Evolutionary conservation across 1,140 invertebrate genomes (phyloP).

Genomic region (Anastatus disparis): DNA sequence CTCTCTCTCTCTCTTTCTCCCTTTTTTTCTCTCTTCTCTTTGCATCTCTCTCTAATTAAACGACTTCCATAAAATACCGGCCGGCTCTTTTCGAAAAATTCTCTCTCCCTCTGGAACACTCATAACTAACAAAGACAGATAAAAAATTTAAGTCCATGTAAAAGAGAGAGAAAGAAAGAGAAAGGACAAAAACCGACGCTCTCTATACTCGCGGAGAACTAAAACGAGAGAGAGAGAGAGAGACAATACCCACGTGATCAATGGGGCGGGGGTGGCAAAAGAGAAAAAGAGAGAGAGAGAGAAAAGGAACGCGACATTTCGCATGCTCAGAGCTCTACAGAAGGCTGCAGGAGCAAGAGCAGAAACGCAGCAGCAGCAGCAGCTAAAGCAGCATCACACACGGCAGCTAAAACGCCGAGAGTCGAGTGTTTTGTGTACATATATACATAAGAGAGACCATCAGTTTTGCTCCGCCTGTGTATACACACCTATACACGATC

Average conservation of each 20-base stretch:
- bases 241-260: conserved; percentile 57
- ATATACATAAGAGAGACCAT: not conserved
- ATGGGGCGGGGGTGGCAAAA: conserved; percentile 59
- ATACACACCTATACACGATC: too few relatives aligned
- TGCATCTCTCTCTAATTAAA: conserved; percentile 46
- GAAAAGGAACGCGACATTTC: conserved; percentile 55
- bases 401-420: not conserved
- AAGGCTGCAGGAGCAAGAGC: conserved; percentile 51
- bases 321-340: conserved; percentile 63
- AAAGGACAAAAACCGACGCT: not conserved
- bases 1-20: conserved; percentile 9
- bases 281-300: conserved; percentile 6
- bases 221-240: not conserved
- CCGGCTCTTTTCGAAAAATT: not conserved
- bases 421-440: not conserved
- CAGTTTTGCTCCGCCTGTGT: too few relatives aligned
- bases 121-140: not conserved
- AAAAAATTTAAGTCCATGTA: too few relatives aligned
- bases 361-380: conserved; percentile 18
- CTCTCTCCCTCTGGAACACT: not conserved
- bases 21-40: conserved; percentile 8
- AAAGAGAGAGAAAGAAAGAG: not conserved
- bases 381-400: too few relatives aligned
- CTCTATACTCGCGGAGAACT: not conserved
- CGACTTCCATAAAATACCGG: conserved; percentile 27